Evolutionary conservation across 2,888 invertebrate genomes (phyloP).

Genomic region (Nephrotoma guestfalica): DNA sequence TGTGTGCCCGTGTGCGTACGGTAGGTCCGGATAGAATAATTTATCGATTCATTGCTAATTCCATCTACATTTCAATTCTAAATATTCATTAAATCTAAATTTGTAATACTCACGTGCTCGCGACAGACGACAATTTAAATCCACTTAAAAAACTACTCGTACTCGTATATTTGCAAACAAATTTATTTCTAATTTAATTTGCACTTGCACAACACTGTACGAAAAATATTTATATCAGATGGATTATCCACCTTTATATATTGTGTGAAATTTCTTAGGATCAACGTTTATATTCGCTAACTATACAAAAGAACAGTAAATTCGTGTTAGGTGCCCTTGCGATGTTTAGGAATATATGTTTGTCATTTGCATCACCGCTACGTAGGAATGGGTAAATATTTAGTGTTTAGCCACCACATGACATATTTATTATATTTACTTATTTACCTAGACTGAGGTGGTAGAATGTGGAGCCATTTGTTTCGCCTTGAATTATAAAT

Average conservation of each 20-base stretch:
- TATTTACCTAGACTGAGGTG: neutral
- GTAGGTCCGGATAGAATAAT: neutral
- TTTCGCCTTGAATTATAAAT: neutral
- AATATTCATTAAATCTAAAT: neutral
- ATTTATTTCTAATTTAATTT: neutral
- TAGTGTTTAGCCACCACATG: neutral
- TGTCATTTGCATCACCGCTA: neutral
- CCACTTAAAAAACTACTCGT: neutral
- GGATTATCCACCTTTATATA: neutral
- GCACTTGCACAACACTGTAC: neutral
- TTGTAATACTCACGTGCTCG: neutral
- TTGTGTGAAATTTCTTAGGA: neutral
- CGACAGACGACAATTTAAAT: neutral
- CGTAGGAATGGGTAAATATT: neutral
- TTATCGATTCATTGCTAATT: neutral
- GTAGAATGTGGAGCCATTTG: neutral
- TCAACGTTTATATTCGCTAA: neutral
- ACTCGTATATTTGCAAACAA: neutral
- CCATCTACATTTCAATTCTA: neutral
- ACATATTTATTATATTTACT: neutral
- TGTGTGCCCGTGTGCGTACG: neutral
- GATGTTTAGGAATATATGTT: neutral
- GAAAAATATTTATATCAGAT: neutral
- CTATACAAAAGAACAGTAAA: neutral
- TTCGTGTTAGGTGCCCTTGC: neutral